Evolutionary conservation across 2,888 invertebrate species (phyloP).

Genomic region (Heliconius ismenius): DNA sequence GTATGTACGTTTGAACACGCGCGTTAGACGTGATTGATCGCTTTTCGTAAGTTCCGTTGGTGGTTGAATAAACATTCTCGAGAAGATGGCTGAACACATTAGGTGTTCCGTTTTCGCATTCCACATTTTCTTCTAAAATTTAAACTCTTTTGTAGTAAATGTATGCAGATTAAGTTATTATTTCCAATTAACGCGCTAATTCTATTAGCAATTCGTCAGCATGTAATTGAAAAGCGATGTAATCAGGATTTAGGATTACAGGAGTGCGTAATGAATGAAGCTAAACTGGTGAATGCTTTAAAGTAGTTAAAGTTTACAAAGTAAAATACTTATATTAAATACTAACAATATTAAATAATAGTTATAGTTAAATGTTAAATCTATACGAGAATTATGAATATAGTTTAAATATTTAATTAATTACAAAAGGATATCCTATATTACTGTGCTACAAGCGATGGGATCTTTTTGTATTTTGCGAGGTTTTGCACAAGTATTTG

Average conservation of each 20-base stretch:
- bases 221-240: not conserved
- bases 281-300: not conserved
- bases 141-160: conserved; percentile 1
- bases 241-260: no score
- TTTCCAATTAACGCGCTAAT: not conserved
- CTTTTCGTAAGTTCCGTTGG: conserved; percentile 35
- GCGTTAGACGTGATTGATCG: conserved; percentile 42
- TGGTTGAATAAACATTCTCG: conserved; percentile 31
- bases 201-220: not conserved
- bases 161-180: not conserved
- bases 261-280: no score
- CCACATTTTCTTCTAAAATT: conserved; percentile 25
- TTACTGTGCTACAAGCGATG: conserved; percentile 1
- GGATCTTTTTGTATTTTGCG: conserved; percentile 57
- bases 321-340: not conserved
- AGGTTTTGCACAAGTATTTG: conserved; percentile 29
- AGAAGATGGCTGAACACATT: conserved; percentile 34
- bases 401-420: conserved; percentile 12
- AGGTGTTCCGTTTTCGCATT: conserved; percentile 29
- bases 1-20: conserved; percentile 31
- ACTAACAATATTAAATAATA: no score
- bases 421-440: conserved; percentile 37
- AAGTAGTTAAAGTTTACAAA: not conserved
- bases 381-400: not conserved
- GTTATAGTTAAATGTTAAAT: not conserved